A percentile compares a stretch with the other conserved stretches of the same genome.
These are phyloP conservation scores for Leguminivora glycinivorella DNA, from an alignment of 1,140 invertebrate genomes.

Conservation along the genomic window DNA sequence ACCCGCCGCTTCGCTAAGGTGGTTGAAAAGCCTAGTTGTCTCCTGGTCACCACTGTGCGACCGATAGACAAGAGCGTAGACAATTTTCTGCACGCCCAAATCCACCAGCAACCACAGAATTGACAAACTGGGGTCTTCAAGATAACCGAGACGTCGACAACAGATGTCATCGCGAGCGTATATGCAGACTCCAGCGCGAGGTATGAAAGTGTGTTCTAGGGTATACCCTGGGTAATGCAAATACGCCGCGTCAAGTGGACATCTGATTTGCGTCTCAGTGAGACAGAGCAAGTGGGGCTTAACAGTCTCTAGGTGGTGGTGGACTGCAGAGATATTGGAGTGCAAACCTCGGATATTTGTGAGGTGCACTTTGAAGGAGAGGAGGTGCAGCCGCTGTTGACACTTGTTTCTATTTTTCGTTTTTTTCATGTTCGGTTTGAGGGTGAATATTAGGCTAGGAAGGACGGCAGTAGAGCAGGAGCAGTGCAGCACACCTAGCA, in stretches of 20 bases:
- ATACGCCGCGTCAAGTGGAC: conserved; percentile 34
- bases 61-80: no score
- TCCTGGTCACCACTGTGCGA: no score
- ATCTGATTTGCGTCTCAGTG: conserved; percentile 33
- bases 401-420: conserved; percentile 19
- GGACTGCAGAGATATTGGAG: conserved; percentile 32
- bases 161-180: no score
- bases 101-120: no score
- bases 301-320: no score
- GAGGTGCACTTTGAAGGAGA: conserved; percentile 31
- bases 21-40: no score
- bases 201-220: conserved; percentile 36
- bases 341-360: conserved; percentile 33
- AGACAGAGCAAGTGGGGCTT: conserved; percentile 32
- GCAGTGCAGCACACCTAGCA: no score
- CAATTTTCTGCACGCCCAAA: no score
- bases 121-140: no score
- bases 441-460: not conserved
- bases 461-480: conserved; percentile 15
- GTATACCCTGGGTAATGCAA: conserved; percentile 37
- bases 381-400: conserved; percentile 26
- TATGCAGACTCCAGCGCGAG: no score
- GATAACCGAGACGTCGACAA: no score
- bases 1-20: no score
- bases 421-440: not conserved